These are phyloP conservation scores for Pseudonaja textilis DNA, from an alignment of 2,113 vertebrate species.

Conservation along the genomic window DNA sequence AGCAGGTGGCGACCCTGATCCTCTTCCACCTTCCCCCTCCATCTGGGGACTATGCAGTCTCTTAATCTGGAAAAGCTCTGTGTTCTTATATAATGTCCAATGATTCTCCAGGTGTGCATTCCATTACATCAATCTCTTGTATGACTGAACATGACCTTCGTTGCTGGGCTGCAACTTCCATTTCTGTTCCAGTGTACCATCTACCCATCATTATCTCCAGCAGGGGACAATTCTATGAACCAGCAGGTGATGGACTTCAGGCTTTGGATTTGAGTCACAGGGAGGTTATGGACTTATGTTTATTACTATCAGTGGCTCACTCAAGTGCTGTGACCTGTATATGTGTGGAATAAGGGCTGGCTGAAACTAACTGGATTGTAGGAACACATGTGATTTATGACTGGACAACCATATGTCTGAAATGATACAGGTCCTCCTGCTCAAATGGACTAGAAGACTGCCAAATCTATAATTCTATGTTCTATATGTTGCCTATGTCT, in stretches of 20 bases:
- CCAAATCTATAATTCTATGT: background rate
- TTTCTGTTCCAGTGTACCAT: background rate
- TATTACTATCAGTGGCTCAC: background rate
- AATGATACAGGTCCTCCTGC: background rate
- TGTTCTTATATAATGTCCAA: background rate
- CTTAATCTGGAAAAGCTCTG: background rate
- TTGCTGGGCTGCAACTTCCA: background rate
- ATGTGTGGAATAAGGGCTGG: background rate
- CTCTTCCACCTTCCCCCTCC: background rate
- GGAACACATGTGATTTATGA: background rate
- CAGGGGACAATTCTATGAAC: background rate
- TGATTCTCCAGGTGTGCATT: background rate
- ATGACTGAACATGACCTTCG: background rate
- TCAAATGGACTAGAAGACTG: background rate
- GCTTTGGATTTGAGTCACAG: background rate
- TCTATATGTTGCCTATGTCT: background rate
- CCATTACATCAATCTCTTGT: background rate
- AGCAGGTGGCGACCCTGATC: background rate
- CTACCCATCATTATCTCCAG: background rate
- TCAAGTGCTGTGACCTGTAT: background rate
- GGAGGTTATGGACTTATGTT: background rate
- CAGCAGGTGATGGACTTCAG: background rate
- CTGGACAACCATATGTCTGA: background rate
- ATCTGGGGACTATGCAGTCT: background rate
- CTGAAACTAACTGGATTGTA: background rate